A percentile compares a stretch with the other conserved stretches of the same genome.
Evolutionary conservation across 2,888 invertebrate species (phyloP).

Genomic region (Agriotes lineatus): DNA sequence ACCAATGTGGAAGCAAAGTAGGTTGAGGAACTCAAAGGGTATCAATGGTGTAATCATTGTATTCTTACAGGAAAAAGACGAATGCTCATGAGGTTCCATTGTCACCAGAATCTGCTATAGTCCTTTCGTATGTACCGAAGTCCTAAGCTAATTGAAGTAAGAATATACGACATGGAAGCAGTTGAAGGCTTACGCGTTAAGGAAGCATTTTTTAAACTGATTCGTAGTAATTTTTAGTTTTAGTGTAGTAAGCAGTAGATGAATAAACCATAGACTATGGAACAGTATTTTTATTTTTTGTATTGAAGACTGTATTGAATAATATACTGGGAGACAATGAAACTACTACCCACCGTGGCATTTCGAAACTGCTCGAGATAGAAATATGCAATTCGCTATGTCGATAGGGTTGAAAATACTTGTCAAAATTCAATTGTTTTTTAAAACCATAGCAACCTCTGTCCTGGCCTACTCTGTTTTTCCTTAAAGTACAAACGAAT

Average conservation of each 20-base stretch:
- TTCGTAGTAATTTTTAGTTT: neutral
- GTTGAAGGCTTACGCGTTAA: neutral
- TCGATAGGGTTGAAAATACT: too few species aligned
- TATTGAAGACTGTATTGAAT: too few species aligned
- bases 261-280: neutral
- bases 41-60: slow-evolving; percentile 29
- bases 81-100: slow-evolving; percentile 70
- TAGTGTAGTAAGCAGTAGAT: neutral
- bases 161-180: neutral
- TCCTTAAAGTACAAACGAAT: too few species aligned
- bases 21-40: slow-evolving; percentile 47
- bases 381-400: too few species aligned
- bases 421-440: too few species aligned
- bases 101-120: slow-evolving; percentile 73
- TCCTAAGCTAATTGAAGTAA: too few species aligned
- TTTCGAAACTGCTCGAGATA: too few species aligned
- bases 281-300: too few species aligned
- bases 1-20: slow-evolving; percentile 65
- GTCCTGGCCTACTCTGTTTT: too few species aligned
- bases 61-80: slow-evolving; percentile 71
- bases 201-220: neutral
- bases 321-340: too few species aligned
- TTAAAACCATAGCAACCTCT: too few species aligned
- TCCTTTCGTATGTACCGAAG: slow-evolving; percentile 78
- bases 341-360: too few species aligned